These are phyloP conservation scores for Cotesia glomerata DNA, from an alignment of 1,140 invertebrate species.

Conservation along the genomic window DNA sequence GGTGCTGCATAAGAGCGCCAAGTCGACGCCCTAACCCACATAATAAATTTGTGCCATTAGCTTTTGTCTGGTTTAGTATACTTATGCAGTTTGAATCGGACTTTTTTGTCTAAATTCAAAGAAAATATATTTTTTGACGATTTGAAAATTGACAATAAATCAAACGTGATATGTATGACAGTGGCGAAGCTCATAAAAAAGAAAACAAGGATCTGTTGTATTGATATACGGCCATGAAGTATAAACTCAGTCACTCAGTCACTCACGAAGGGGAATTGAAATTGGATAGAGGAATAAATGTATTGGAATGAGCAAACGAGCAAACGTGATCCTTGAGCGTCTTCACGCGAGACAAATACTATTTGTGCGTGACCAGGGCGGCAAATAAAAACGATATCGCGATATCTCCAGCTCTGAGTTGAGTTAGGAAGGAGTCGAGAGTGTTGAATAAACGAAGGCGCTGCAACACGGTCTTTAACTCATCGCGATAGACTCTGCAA, in stretches of 20 bases:
- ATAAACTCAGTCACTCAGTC: conserved; percentile 13
- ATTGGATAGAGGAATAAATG: background rate
- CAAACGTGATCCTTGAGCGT: conserved; percentile 2
- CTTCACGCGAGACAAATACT: conserved; percentile 46
- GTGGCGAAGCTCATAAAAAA: too few species aligned
- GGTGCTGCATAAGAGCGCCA: conserved; percentile 1
- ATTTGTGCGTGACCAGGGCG: conserved; percentile 50
- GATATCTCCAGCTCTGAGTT: conserved; percentile 3
- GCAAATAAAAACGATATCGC: conserved; percentile 33
- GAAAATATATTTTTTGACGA: too few species aligned
- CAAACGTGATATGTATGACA: too few species aligned
- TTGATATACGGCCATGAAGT: background rate
- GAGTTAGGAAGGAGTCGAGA: background rate
- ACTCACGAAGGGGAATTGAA: conserved; percentile 5
- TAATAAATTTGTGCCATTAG: conserved; percentile 32
- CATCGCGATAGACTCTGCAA: background rate
- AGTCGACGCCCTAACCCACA: conserved; percentile 38
- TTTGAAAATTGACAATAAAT: too few species aligned
- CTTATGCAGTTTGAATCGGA: too few species aligned
- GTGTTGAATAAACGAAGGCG: background rate
- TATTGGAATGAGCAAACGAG: conserved; percentile 8
- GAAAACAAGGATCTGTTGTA: too few species aligned
- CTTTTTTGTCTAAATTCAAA: too few species aligned
- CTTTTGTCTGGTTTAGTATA: background rate
- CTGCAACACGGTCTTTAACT: background rate